phyloP scores from a whole-genome alignment of 2,113 vertebrate genomes.

The Lepus timidus region DNA sequence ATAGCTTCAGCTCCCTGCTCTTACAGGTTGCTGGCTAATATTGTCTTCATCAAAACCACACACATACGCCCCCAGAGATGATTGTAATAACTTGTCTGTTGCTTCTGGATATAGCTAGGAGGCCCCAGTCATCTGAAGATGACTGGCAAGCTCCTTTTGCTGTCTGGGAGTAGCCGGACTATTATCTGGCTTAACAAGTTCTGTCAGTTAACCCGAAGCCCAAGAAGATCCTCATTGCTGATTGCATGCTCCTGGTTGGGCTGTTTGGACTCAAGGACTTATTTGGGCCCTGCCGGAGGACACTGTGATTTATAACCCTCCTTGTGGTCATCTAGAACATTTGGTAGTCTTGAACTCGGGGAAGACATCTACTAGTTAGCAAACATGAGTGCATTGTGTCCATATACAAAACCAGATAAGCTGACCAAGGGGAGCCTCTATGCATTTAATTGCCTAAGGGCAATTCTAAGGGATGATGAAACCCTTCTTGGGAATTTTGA shows the following conservation, averaged over 20 bases:
- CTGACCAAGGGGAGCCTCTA: neutral
- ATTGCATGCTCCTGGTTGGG: neutral
- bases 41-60: neutral
- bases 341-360: neutral
- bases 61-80: neutral
- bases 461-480: neutral
- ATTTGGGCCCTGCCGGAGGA: no score
- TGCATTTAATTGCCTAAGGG: neutral
- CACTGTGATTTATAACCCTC: neutral
- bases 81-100: neutral
- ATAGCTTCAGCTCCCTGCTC: no score
- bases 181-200: neutral
- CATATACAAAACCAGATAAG: neutral
- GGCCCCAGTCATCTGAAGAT: neutral
- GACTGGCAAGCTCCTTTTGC: no score
- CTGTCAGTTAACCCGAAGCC: neutral
- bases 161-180: neutral
- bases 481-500: neutral
- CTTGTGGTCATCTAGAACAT: neutral
- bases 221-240: neutral
- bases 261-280: neutral
- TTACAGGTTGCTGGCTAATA: neutral
- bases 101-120: neutral
- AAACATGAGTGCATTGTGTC: neutral
- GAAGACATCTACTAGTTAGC: neutral